Conservation (phyloP, 2,888 invertebrate species). For the Aleiodes leptofemur region DNA sequence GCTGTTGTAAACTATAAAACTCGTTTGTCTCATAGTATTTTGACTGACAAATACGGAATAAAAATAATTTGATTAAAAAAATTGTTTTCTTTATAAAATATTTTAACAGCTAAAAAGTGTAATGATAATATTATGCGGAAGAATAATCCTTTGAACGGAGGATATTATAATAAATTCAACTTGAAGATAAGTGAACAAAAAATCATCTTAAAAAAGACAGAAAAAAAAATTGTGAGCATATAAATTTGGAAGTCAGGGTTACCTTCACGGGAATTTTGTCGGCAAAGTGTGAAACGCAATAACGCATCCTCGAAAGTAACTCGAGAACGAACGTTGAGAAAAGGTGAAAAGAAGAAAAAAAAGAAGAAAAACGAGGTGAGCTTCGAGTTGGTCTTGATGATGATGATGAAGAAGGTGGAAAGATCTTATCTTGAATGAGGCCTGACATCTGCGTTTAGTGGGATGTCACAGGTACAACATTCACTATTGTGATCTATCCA, state of each 20-base stretch:
- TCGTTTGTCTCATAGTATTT: constrained; percentile 15
- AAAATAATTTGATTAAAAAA: no score
- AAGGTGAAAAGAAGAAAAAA: constrained; percentile 57
- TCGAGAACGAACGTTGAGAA: constrained; percentile 47
- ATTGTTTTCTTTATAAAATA: neutral
- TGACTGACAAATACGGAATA: neutral
- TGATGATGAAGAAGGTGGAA: constrained; percentile 23
- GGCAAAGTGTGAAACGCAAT: constrained; percentile 40
- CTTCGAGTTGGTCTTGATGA: constrained; percentile 20
- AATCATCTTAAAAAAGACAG: constrained; percentile 22
- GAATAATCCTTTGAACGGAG: no score
- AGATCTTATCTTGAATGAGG: constrained; percentile 14
- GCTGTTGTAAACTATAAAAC: constrained; percentile 6
- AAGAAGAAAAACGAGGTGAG: neutral
- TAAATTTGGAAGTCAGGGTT: constrained; percentile 33
- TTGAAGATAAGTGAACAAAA: neutral
- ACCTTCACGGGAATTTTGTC: constrained; percentile 46
- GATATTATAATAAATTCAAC: no score
- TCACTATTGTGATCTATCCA: constrained; percentile 14
- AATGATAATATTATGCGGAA: no score
- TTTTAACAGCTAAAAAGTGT: no score
- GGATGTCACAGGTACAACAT: constrained; percentile 2
- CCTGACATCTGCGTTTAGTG: constrained; percentile 23
- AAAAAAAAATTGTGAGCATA: constrained; percentile 25
- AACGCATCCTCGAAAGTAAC: constrained; percentile 46